Evolutionary conservation across 2,113 vertebrate genomes (phyloP).

Genomic region (Microcebus griseorufus): DNA sequence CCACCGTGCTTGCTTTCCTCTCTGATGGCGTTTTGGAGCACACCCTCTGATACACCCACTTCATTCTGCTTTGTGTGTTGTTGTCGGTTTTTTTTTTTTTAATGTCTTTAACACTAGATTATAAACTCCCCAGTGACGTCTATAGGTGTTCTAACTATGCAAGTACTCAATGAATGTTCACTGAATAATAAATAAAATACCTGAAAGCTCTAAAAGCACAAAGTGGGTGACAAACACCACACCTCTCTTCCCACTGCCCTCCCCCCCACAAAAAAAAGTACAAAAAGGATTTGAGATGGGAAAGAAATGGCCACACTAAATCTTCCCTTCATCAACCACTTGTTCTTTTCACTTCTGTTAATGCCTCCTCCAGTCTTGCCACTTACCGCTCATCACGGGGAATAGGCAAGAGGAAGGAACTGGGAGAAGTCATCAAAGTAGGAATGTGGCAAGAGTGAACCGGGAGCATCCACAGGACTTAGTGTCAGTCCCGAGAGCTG

Average conservation of each 20-base stretch:
- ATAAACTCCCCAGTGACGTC: neutral
- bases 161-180: neutral
- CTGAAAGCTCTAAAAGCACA: neutral
- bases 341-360: neutral
- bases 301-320: neutral
- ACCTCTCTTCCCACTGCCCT: accelerated
- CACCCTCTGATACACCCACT: neutral
- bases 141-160: neutral
- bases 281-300: neutral
- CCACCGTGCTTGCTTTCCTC: neutral
- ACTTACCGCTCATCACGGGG: too few species aligned
- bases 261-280: accelerated
- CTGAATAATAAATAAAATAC: neutral
- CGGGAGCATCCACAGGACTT: too few species aligned
- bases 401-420: neutral
- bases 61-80: neutral
- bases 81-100: neutral
- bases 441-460: too few species aligned
- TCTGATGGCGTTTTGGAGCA: neutral
- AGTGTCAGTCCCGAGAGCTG: neutral
- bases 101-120: neutral
- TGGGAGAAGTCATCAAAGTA: accelerated
- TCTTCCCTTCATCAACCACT: neutral
- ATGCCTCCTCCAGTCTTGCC: neutral
- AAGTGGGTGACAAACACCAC: neutral